These are phyloP conservation scores for Acrobasis repandana DNA, from an alignment of 2,888 invertebrate genomes.

Conservation along the genomic window DNA sequence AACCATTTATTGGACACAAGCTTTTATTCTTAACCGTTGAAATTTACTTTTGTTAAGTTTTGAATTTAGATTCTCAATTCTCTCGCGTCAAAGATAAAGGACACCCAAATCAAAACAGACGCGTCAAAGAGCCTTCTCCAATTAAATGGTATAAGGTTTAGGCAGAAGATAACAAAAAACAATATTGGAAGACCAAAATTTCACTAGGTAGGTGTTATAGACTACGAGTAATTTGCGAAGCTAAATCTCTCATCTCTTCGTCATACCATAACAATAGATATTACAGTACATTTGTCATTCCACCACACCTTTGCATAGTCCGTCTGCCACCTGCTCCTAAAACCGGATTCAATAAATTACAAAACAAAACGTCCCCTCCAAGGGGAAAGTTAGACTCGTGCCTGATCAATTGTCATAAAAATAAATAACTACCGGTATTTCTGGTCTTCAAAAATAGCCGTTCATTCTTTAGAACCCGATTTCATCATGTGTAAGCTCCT, in stretches of 20 bases:
- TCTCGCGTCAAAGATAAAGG: too few species aligned
- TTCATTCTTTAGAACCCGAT: constrained; percentile 17
- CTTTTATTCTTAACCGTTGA: not conserved
- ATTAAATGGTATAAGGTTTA: too few species aligned
- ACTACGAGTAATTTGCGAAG: not conserved
- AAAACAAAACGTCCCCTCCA: constrained; percentile 67
- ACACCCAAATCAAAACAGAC: too few species aligned
- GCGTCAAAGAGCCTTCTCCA: too few species aligned
- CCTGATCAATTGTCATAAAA: constrained; percentile 34
- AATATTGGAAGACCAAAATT: too few species aligned
- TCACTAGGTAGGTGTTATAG: not conserved
- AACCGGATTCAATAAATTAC: constrained; percentile 77
- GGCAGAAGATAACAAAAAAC: too few species aligned
- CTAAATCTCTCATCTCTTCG: not conserved
- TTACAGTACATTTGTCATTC: constrained; percentile 8
- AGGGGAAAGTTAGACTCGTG: constrained; percentile 57
- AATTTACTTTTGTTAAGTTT: too few species aligned
- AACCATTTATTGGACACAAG: not conserved
- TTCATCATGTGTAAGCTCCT: constrained; percentile 20
- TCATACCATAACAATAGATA: constrained; percentile 11
- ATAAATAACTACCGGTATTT: constrained; percentile 23
- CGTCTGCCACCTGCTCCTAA: constrained; percentile 66
- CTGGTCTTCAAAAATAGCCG: constrained; percentile 17
- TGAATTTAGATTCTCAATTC: too few species aligned
- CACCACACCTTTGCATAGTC: constrained; percentile 33